phyloP scores from a whole-genome alignment of 2,113 vertebrate species.

The Carassius gibelio region DNA sequence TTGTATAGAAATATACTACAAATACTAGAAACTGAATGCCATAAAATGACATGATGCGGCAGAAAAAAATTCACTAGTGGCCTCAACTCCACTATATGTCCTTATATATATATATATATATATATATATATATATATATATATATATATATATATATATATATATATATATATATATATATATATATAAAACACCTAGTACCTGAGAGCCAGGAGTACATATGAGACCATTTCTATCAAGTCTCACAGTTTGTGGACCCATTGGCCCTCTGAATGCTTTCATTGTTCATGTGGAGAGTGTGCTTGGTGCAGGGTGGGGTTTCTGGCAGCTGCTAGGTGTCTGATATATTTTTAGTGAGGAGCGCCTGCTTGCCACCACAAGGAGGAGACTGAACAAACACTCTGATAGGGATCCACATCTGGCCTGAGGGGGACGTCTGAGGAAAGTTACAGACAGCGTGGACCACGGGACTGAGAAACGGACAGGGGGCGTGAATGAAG shows the following conservation, averaged over 20 bases:
- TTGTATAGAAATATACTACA: too few relatives aligned
- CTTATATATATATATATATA: background rate
- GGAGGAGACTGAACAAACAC: constrained; percentile 53
- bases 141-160: too few relatives aligned
- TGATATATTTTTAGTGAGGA: constrained; percentile 55
- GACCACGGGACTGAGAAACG: background rate
- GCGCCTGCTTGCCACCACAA: constrained; percentile 44
- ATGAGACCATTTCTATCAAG: constrained; percentile 9
- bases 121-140: too few relatives aligned
- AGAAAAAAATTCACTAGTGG: background rate
- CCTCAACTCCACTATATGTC: background rate
- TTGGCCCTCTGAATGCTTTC: constrained; percentile 47
- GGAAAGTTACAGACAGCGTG: constrained; percentile 52
- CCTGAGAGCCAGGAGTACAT: background rate
- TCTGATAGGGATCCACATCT: constrained; percentile 61
- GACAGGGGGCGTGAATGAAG: constrained; percentile 8
- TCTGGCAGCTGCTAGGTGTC: constrained; percentile 55
- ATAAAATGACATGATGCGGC: background rate
- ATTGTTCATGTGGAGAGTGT: constrained; percentile 49
- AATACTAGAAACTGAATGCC: too few relatives aligned
- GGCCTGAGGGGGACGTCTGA: constrained; percentile 33
- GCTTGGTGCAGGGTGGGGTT: constrained; percentile 21
- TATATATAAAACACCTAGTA: background rate
- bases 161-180: too few relatives aligned
- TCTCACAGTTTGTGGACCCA: constrained; percentile 17